phyloP scores from a whole-genome alignment of 2,113 vertebrate genomes.

The Nyctibius bracteatus region DNA sequence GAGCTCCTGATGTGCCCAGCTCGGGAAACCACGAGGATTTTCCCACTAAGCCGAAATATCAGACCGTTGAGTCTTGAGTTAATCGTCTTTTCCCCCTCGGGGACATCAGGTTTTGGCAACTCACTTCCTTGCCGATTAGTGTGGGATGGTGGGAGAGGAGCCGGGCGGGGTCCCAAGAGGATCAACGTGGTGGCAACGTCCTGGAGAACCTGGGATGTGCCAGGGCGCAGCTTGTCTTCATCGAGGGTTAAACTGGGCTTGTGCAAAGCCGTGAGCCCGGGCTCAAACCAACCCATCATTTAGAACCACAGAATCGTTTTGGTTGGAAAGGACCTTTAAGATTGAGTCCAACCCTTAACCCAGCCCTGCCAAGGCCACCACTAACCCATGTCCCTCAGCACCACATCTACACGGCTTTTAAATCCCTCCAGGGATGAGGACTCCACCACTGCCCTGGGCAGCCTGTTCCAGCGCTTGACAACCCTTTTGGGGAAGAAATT shows the following conservation, averaged over 20 bases:
- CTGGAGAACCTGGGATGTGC: background rate
- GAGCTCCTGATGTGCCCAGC: constrained; percentile 39
- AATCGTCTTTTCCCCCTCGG: background rate
- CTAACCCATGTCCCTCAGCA: too few species aligned
- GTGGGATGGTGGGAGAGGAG: background rate
- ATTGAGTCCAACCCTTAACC: too few species aligned
- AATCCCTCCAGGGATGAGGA: too few species aligned
- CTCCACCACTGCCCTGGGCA: too few species aligned
- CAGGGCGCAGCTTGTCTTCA: background rate
- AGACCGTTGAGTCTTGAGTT: background rate
- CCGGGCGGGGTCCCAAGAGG: background rate
- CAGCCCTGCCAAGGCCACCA: too few species aligned
- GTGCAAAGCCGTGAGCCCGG: too few species aligned
- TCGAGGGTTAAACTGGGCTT: rapidly evolving
- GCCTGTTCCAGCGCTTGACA: too few species aligned
- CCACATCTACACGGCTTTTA: too few species aligned
- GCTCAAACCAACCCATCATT: background rate
- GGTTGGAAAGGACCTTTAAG: too few species aligned
- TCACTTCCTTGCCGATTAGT: background rate
- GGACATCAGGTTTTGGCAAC: background rate
- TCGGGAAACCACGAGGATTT: constrained; percentile 21
- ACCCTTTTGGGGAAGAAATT: too few species aligned
- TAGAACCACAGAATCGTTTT: too few species aligned
- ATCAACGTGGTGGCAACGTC: background rate
- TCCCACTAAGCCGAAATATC: constrained; percentile 35